Conservation (phyloP, 2,797 vertebrate species). For the Melanotaenia boesemani region DNA sequence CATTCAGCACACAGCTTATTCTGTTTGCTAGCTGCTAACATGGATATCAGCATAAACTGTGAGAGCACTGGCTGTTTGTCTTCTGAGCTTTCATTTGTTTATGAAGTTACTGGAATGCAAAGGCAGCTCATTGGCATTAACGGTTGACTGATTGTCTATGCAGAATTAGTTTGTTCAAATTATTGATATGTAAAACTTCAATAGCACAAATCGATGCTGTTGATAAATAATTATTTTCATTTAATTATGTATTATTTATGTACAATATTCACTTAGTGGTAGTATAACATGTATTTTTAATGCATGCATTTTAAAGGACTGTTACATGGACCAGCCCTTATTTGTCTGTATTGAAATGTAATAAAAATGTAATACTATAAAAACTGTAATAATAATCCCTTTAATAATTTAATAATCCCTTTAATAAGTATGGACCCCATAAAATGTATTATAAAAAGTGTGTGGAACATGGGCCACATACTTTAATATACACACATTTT, state of each 20-base stretch:
- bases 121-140: background rate
- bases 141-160: background rate
- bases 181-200: background rate
- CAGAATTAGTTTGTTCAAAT: background rate
- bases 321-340: slow-evolving; percentile 4
- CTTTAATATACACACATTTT: slow-evolving; percentile 3
- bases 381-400: too few species aligned
- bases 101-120: background rate
- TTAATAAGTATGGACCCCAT: background rate
- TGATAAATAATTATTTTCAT: background rate
- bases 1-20: background rate
- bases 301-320: slow-evolving; percentile 14
- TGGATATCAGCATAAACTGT: background rate
- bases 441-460: background rate
- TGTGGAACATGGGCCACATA: slow-evolving; percentile 8
- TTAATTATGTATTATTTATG: background rate
- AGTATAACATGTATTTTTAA: background rate
- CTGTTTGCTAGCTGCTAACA: background rate
- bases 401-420: background rate
- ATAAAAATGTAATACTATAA: background rate
- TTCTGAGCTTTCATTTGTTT: background rate
- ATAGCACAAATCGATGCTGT: background rate
- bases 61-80: background rate
- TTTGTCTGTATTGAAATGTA: slow-evolving; percentile 16
- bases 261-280: background rate